Percentiles rank a stretch among this genome's conserved stretches.
Evolutionary conservation across 2,797 vertebrate species (phyloP).

Genomic region (Chelon auratus): DNA sequence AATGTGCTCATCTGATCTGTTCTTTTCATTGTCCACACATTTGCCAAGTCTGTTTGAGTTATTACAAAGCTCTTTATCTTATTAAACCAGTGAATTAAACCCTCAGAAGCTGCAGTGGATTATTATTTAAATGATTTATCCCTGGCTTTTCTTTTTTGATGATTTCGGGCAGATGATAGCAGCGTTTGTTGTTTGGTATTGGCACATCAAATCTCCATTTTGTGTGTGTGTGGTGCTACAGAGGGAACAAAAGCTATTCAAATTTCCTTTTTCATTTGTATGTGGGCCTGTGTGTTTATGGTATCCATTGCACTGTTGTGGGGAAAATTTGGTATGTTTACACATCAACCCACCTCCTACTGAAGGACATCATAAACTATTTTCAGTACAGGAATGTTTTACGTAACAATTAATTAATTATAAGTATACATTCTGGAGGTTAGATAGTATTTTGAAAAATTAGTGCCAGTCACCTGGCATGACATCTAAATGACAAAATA

Average conservation of each 20-base stretch:
- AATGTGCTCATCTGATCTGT: slow-evolving; percentile 48
- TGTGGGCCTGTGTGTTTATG: neutral
- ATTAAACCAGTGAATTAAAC: slow-evolving; percentile 43
- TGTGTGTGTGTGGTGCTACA: neutral
- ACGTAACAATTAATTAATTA: neutral
- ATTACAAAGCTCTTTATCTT: slow-evolving; percentile 50
- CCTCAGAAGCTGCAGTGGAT: slow-evolving; percentile 21
- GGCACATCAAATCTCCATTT: slow-evolving; percentile 12
- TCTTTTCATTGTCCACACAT: slow-evolving; percentile 49
- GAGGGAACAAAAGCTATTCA: neutral
- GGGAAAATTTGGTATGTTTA: slow-evolving; percentile 12
- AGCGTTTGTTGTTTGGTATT: slow-evolving; percentile 29
- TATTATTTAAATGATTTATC: slow-evolving; percentile 52
- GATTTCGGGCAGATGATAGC: slow-evolving; percentile 37
- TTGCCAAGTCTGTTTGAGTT: slow-evolving; percentile 34
- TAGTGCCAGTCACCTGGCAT: neutral
- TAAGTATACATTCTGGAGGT: neutral
- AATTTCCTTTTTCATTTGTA: slow-evolving; percentile 3
- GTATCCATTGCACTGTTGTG: neutral
- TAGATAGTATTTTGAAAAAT: too few species aligned
- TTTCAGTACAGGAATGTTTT: neutral
- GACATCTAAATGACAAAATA: slow-evolving; percentile 19
- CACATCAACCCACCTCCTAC: neutral
- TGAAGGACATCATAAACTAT: neutral
- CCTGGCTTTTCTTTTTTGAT: slow-evolving; percentile 34